phyloP scores from a whole-genome alignment of 2,113 vertebrate species.

The Thamnaconus septentrionalis region DNA sequence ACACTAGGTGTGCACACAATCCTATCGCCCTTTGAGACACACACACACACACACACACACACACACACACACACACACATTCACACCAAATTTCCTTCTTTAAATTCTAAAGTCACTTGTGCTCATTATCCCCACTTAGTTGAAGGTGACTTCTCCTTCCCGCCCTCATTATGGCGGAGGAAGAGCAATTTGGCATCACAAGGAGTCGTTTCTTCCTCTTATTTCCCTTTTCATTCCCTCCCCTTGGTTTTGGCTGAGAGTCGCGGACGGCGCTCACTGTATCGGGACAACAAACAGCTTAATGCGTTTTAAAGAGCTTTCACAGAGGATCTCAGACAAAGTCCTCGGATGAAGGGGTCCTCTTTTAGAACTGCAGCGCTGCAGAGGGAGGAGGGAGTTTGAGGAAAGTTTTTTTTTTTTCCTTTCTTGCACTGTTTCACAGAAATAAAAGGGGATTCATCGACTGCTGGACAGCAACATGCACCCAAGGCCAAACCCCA shows the following conservation, averaged over 20 bases:
- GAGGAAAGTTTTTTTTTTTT: conserved; percentile 15
- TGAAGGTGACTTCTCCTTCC: conserved; percentile 36
- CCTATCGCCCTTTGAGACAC: too few species aligned
- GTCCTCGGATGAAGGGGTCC: conserved; percentile 27
- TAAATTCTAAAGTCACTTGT: background rate
- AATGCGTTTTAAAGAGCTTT: conserved; percentile 51
- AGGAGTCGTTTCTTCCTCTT: conserved; percentile 10
- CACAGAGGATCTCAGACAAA: conserved; percentile 34
- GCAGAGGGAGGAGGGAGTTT: conserved; percentile 3
- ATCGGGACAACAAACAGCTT: conserved; percentile 36
- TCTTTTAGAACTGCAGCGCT: conserved; percentile 15
- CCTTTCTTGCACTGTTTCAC: conserved; percentile 19
- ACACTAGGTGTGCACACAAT: too few species aligned
- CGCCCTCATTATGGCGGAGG: conserved; percentile 21
- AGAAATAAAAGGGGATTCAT: too few species aligned
- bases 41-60: too few species aligned
- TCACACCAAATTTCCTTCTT: background rate
- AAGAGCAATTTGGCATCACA: conserved; percentile 45
- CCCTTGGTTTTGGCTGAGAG: conserved; percentile 36
- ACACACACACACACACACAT: background rate
- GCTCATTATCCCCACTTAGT: conserved; percentile 9
- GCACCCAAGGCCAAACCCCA: background rate
- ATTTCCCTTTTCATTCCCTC: background rate
- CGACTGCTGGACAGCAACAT: too few species aligned
- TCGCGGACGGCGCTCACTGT: conserved; percentile 19